These are phyloP conservation scores for Cyaniris semiargus DNA, from an alignment of 2,888 invertebrate species.

Conservation along the genomic window DNA sequence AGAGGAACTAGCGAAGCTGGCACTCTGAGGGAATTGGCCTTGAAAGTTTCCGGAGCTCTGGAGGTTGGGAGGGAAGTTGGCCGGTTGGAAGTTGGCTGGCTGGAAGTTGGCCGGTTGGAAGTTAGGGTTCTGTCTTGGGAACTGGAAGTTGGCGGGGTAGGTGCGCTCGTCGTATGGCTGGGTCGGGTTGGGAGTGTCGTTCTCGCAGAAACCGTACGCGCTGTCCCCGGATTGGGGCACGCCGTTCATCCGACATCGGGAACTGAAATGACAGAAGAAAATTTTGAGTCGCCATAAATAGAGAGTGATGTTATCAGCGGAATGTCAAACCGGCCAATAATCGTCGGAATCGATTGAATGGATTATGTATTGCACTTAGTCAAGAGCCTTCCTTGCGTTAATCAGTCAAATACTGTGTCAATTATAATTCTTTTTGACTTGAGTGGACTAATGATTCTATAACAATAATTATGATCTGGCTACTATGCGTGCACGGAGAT, in stretches of 20 bases:
- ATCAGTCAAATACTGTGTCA: too few relatives aligned
- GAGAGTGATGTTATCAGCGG: too few relatives aligned
- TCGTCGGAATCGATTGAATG: too few relatives aligned
- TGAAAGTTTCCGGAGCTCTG: constrained; percentile 47
- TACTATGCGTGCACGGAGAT: too few relatives aligned
- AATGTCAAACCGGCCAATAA: not conserved
- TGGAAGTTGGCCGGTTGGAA: constrained; percentile 4
- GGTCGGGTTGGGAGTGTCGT: constrained; percentile 52
- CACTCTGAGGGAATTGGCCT: constrained; percentile 49
- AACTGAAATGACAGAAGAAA: constrained; percentile 52
- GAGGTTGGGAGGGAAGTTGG: constrained; percentile 46
- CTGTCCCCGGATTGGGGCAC: constrained; percentile 87
- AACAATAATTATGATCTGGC: too few relatives aligned
- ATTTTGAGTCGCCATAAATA: not conserved
- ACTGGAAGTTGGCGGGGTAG: constrained; percentile 51
- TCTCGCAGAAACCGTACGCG: constrained; percentile 88
- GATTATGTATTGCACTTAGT: too few relatives aligned
- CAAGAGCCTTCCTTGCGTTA: too few relatives aligned
- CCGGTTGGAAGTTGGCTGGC: constrained; percentile 39
- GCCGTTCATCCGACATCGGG: constrained; percentile 82
- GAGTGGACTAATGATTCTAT: too few relatives aligned
- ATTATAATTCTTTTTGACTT: too few relatives aligned
- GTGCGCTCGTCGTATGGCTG: constrained; percentile 54
- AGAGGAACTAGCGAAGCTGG: constrained; percentile 40
- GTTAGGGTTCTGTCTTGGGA: constrained; percentile 42